Evolutionary conservation across 2,113 vertebrate genomes (phyloP).

Genomic region (Climacteris rufus): DNA sequence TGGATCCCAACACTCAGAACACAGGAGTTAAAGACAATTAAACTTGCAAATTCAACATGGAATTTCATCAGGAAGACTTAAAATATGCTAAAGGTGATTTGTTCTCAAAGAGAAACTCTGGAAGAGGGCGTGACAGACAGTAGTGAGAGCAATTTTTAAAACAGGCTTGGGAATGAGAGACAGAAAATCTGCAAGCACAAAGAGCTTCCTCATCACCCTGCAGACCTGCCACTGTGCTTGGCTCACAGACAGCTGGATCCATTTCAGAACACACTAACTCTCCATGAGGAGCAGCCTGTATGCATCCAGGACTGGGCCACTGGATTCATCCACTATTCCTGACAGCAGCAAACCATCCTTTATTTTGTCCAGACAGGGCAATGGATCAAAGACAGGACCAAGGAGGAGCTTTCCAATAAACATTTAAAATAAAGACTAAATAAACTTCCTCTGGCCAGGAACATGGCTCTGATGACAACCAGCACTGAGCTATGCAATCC

Average conservation of each 20-base stretch:
- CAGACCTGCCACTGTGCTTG: background rate
- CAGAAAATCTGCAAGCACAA: background rate
- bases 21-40: background rate
- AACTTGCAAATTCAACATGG: background rate
- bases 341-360: background rate
- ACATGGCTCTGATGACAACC: background rate
- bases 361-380: background rate
- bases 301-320: background rate
- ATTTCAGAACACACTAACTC: background rate
- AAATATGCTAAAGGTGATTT: background rate
- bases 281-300: background rate
- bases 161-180: background rate
- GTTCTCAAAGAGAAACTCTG: background rate
- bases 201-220: background rate
- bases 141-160: background rate
- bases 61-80: background rate
- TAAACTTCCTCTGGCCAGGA: background rate
- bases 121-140: background rate
- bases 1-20: background rate
- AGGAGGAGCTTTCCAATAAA: background rate
- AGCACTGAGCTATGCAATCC: background rate
- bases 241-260: background rate
- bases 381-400: background rate
- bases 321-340: background rate
- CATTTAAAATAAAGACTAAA: background rate